phyloP scores from a whole-genome alignment of 1,140 invertebrate species.

The Phocides pigmalion region DNA sequence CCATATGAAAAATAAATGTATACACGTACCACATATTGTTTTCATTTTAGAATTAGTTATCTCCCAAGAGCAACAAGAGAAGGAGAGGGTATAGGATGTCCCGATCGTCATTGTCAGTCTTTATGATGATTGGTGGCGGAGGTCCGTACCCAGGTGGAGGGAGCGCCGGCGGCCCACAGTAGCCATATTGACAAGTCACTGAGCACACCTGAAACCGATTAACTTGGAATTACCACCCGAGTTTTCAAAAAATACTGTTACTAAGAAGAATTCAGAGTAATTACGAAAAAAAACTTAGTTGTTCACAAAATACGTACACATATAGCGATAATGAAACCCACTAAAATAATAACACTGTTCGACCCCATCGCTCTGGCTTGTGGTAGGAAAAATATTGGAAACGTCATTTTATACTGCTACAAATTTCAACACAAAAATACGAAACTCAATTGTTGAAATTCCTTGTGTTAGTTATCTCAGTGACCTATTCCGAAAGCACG shows the following conservation, averaged over 20 bases:
- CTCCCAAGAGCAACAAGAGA: conserved; percentile 40
- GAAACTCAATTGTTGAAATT: too few species aligned
- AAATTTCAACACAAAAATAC: too few species aligned
- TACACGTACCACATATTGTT: background rate
- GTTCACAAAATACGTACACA: background rate
- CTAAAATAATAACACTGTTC: background rate
- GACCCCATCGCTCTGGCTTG: background rate
- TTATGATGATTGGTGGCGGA: conserved; percentile 43
- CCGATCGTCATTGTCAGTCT: conserved; percentile 30
- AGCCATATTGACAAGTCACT: conserved; percentile 38
- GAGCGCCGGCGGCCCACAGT: conserved; percentile 9
- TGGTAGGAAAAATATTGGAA: too few species aligned
- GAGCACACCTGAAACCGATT: conserved; percentile 36
- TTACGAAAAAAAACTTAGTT: background rate
- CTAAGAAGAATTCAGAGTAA: background rate
- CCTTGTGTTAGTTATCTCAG: too few species aligned
- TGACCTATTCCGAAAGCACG: too few species aligned
- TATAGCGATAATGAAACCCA: background rate
- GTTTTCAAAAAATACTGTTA: too few species aligned
- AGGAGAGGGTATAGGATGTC: conserved; percentile 45
- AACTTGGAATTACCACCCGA: background rate
- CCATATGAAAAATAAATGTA: background rate
- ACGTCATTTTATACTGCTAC: too few species aligned
- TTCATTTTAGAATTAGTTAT: conserved; percentile 17
- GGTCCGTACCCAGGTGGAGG: background rate